Evolutionary conservation across 2,113 vertebrate species (phyloP), one percentile per base, ranked within the genome.

Genomic region (Castor canadensis): DNA sequence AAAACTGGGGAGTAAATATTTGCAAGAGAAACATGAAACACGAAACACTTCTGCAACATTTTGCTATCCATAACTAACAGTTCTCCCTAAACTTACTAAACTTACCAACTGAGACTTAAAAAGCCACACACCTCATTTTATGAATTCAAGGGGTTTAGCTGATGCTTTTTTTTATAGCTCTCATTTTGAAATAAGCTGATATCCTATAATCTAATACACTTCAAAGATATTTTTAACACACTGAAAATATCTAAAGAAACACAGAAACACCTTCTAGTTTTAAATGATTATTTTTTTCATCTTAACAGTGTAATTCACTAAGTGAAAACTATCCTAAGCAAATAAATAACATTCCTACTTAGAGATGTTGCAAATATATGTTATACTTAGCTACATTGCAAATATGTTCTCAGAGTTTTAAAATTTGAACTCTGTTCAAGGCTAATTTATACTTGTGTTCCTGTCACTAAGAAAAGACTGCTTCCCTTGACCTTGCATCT

Each of bases 111-210:
- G 49, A 5, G 52, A 52, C 67, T 75, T 32, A 49, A 90, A 71
- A 89, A 69, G 3, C 10, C 11, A 12, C 1, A 9, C 22, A 5
- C 22, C 35, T 43, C 7, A 35, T n/a, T 43, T 35, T 71, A 79
- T 20, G 60, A 72, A 71, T 52, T 43, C 52, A 66, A 71, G 69
- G 47, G 16, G 26, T 52, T 75, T 45, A 64, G 32, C 76, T 82
- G 52, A 7, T 80, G 6, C 66, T 91, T 54, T 73, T 52, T n/a
- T n/a, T n/a, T 35, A 73, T 9, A 8, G 9, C 19, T 60, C 15
- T 69, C 52, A 11, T 87, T 91, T 94, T 60, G 38, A 87, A 87
- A 82, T 54, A 77, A 91, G 16, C 24, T n/a, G 30, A 80, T 91
- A 66, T n/a, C 60, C 12, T 20, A 6, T 24, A 24, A 22, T 35